Conservation (phyloP, 2,797 vertebrate genomes). For the Hephaestus fuliginosus region DNA sequence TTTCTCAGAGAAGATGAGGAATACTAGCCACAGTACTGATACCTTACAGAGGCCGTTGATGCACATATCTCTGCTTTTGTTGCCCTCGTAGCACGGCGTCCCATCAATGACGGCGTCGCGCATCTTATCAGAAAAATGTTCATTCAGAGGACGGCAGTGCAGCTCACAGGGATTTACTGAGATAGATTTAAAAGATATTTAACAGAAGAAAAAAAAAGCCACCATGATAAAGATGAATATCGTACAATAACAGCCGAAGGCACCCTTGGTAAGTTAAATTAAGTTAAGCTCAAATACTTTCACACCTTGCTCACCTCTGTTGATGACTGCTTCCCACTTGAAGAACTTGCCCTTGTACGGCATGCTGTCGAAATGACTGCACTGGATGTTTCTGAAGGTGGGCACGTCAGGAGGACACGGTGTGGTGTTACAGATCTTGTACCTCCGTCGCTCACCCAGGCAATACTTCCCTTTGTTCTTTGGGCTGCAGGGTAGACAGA, state of each 20-base stretch:
- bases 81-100: slow-evolving; percentile 90
- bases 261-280: neutral
- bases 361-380: slow-evolving; percentile 90
- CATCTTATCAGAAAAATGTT: slow-evolving; percentile 93
- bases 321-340: slow-evolving; percentile 92
- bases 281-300: neutral
- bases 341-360: slow-evolving; percentile 92
- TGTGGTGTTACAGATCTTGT: slow-evolving; percentile 87
- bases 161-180: slow-evolving; percentile 94
- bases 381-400: slow-evolving; percentile 93
- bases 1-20: neutral
- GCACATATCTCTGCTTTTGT: slow-evolving; percentile 90
- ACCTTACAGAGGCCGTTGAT: slow-evolving; percentile 98
- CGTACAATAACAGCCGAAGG: no score
- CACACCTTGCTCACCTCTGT: slow-evolving; percentile 84
- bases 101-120: slow-evolving; percentile 91
- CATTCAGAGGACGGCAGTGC: slow-evolving; percentile 91
- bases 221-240: neutral
- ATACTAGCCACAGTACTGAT: neutral
- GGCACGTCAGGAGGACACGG: slow-evolving; percentile 83
- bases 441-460: slow-evolving; percentile 90
- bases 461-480: slow-evolving; percentile 92
- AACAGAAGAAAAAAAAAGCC: neutral
- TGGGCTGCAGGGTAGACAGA: slow-evolving; percentile 81
- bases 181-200: neutral